phyloP scores from a whole-genome alignment of 2,797 vertebrate genomes.

The Gallinago stenura region DNA sequence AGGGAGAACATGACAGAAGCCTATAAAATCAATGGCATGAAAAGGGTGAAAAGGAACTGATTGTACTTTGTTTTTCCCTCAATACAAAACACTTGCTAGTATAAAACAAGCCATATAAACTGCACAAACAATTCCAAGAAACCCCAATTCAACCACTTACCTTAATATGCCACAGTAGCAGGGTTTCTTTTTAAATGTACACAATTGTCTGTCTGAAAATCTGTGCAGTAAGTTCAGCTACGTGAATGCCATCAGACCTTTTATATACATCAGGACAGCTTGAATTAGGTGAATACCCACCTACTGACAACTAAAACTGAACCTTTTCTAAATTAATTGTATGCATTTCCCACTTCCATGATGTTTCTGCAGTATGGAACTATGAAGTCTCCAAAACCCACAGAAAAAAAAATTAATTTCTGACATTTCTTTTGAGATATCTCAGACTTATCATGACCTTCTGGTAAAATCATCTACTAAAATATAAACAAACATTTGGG shows the following conservation, averaged over 20 bases:
- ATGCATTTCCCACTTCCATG: background rate
- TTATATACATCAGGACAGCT: background rate
- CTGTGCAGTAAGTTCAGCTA: background rate
- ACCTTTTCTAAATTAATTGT: background rate
- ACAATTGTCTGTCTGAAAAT: background rate
- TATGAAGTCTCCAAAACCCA: background rate
- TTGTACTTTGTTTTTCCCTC: background rate
- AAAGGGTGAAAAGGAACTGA: background rate
- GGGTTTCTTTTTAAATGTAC: background rate
- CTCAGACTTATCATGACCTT: background rate
- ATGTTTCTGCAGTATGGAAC: background rate
- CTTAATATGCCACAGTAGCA: background rate
- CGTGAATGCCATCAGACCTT: background rate
- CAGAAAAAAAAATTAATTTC: background rate
- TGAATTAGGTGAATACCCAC: background rate
- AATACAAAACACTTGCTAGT: background rate
- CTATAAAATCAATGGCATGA: slow-evolving; percentile 14
- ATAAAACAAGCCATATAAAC: background rate
- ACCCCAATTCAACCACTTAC: background rate
- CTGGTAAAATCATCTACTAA: background rate
- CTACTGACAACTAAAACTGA: background rate
- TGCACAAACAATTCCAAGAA: background rate
- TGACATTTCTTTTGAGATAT: background rate
- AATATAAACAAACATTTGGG: background rate
- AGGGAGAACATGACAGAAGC: background rate